Percentiles rank a stretch among this genome's conserved stretches.
Evolutionary conservation across 1,140 invertebrate genomes (phyloP).

Genomic region (Zelostemma sp.): DNA sequence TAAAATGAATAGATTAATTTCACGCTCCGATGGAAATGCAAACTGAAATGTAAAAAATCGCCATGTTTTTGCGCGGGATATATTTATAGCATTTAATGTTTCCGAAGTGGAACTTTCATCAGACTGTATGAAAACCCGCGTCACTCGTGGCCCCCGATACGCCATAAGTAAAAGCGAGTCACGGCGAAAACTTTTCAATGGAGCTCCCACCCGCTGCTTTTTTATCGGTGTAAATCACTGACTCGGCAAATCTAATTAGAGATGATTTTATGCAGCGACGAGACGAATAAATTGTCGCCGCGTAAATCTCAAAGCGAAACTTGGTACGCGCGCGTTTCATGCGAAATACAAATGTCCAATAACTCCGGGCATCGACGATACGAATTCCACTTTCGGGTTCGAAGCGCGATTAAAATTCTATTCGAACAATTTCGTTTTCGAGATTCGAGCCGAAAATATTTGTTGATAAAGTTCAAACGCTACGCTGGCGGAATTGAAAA

Average conservation of each 20-base stretch:
- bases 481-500: too few relatives aligned
- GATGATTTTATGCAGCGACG: slow-evolving; percentile 45
- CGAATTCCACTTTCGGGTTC: slow-evolving; percentile 4
- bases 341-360: slow-evolving; percentile 5
- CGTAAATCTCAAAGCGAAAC: slow-evolving; percentile 18
- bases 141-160: slow-evolving; percentile 18
- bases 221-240: slow-evolving; percentile 47
- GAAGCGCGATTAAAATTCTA: too few relatives aligned
- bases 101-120: slow-evolving; percentile 2
- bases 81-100: background rate
- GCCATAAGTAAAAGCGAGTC: slow-evolving; percentile 34
- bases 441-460: too few relatives aligned
- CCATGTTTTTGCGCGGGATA: background rate
- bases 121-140: slow-evolving; percentile 20
- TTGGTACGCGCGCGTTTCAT: background rate
- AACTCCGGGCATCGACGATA: background rate
- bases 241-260: slow-evolving; percentile 43
- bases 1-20: too few relatives aligned
- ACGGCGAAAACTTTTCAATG: slow-evolving; percentile 43
- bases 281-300: slow-evolving; percentile 41
- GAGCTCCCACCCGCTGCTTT: slow-evolving; percentile 33
- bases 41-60: too few relatives aligned
- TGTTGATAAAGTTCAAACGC: too few relatives aligned
- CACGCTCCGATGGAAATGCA: too few relatives aligned
- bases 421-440: too few relatives aligned